Base-by-base conservation (phyloP, 2,113 vertebrate genomes). In the Tamias sibiricus region DNA sequence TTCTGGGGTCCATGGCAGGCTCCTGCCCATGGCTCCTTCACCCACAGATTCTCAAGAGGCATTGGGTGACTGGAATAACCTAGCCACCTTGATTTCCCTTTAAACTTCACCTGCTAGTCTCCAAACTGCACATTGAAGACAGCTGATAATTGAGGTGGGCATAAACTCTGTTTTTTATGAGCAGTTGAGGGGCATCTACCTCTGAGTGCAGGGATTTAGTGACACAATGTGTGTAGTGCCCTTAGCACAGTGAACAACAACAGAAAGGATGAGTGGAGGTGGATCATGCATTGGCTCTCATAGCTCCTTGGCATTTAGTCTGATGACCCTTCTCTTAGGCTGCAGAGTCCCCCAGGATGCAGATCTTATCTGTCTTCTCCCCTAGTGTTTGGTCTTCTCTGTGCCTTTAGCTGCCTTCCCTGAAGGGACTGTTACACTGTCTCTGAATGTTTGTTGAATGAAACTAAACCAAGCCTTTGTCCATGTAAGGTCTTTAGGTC, bases 111-210 rank as follows among this genome's bases (percentile, higher is more conserved):
- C 92, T 71, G 54, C 69, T 9, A 30, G 17, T 85, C 81, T 90
- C 59, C 54, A 94, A 88, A 96, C 59, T 57, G 72, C 54, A 91
- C 4, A 62, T 22, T 52, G 44, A 91, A 62, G 64, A 92, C 19
- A 68, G 42, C 47, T 64, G 42, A 80, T 69, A 62, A 6, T 4
- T 9, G 42, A 86, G 77, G 16, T 68, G 12, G 24, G 42, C 32
- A 88, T 28, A 86, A 80, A 42, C 37, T 69, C 64, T 86, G 81
- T 66, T 87, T 87, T 83, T 28, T 19, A 74, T 28, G 90, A 89
- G 44, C 74, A 79, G 72, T 49, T 24, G 30, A 79, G 5, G 79
- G 0, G 9, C 32, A 24, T 75, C 1, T 22, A 3, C 76, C 54
- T 32, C 80, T 20, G 75, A 57, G 47, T 59, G 24, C 4, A 40